A percentile compares a stretch with the other conserved stretches of the same genome.
Evolutionary conservation across 1,140 invertebrate species (phyloP).

Genomic region (Tribolium madens): DNA sequence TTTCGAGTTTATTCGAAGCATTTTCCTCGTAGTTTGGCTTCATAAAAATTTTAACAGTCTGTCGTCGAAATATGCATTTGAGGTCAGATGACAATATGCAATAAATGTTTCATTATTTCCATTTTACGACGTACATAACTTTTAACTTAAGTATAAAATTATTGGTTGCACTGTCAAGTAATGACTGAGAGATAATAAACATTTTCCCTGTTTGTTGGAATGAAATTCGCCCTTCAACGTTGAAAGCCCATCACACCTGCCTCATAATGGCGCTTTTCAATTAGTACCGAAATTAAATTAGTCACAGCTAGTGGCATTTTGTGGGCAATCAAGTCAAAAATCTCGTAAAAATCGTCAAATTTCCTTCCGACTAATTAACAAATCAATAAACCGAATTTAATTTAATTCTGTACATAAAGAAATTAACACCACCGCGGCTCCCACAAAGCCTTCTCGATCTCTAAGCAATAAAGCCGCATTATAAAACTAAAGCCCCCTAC

Average conservation of each 20-base stretch:
- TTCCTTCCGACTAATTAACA: slow-evolving; percentile 12
- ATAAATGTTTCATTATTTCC: slow-evolving; percentile 47
- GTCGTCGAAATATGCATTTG: slow-evolving; percentile 37
- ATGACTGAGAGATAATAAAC: slow-evolving; percentile 9
- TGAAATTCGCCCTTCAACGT: not conserved
- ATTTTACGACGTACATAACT: slow-evolving; percentile 47
- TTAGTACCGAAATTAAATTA: slow-evolving; percentile 39
- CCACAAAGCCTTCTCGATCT: slow-evolving; percentile 14
- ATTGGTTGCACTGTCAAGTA: slow-evolving; percentile 26
- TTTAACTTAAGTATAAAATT: slow-evolving; percentile 50
- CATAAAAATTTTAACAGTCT: slow-evolving; percentile 3
- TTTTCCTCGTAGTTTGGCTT: not conserved
- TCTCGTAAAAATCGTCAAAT: not conserved
- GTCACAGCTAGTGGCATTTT: slow-evolving; percentile 9
- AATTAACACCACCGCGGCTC: slow-evolving; percentile 29
- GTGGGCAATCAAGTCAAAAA: slow-evolving; percentile 6
- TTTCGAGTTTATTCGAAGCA: not conserved
- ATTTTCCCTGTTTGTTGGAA: not conserved
- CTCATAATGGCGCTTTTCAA: slow-evolving; percentile 19
- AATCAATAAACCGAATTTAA: slow-evolving; percentile 25
- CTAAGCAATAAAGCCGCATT: slow-evolving; percentile 54
- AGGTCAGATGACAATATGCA: slow-evolving; percentile 47
- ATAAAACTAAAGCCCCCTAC: slow-evolving; percentile 57
- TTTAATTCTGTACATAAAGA: slow-evolving; percentile 16
- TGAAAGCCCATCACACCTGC: slow-evolving; percentile 23